These are phyloP conservation scores for Pteropus alecto DNA, from an alignment of 2,113 vertebrate species.

Conservation along the genomic window DNA sequence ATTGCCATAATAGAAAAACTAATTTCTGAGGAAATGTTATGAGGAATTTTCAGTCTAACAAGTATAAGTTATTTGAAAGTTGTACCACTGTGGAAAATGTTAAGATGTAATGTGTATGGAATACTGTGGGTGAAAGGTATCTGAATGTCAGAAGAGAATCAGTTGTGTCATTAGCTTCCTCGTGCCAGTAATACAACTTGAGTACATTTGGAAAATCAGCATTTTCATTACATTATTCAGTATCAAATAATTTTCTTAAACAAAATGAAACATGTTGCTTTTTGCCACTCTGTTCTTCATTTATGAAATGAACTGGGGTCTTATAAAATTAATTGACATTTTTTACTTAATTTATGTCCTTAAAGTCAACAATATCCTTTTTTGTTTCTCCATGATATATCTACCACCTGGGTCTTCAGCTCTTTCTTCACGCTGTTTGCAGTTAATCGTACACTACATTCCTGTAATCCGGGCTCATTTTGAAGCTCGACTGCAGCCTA, in stretches of 20 bases:
- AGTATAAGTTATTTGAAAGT: not conserved
- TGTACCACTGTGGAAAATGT: not conserved
- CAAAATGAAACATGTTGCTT: slow-evolving; percentile 2
- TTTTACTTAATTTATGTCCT: not conserved
- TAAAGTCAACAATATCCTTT: slow-evolving; percentile 34
- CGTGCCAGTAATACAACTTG: not conserved
- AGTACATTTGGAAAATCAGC: not conserved
- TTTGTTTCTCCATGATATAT: slow-evolving; percentile 20
- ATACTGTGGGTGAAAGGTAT: not conserved
- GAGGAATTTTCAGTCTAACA: not conserved
- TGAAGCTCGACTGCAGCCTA: slow-evolving; percentile 94
- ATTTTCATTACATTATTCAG: not conserved
- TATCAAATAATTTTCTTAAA: slow-evolving; percentile 1
- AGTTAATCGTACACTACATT: slow-evolving; percentile 98
- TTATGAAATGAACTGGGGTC: slow-evolving; percentile 40
- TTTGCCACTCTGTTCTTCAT: not conserved
- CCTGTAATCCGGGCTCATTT: slow-evolving; percentile 95
- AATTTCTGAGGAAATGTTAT: not conserved
- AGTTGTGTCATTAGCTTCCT: not conserved
- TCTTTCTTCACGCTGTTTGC: slow-evolving; percentile 95
- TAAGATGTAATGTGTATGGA: not conserved
- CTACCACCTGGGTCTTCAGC: slow-evolving; percentile 80
- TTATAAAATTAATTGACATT: slow-evolving; percentile 7
- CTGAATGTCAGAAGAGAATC: not conserved
- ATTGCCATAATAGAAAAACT: slow-evolving; percentile 15